Evolutionary conservation across 2,888 invertebrate genomes (phyloP).

Genomic region (Glomeris marginata): DNA sequence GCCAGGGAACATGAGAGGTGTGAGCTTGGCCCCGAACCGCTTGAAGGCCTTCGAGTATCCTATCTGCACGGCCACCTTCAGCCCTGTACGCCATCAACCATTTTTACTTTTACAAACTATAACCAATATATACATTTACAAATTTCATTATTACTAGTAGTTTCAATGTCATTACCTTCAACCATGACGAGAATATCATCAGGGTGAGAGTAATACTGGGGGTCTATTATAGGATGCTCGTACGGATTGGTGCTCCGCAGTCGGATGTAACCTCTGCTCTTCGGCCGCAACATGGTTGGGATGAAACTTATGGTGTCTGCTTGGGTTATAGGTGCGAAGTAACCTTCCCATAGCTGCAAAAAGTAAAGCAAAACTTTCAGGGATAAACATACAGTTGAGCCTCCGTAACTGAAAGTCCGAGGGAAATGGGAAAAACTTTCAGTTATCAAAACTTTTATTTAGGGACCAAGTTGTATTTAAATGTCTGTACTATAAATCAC

Average conservation of each 20-base stretch:
- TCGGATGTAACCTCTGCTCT: constrained; percentile 54
- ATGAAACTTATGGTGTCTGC: constrained; percentile 53
- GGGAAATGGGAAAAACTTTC: too few relatives aligned
- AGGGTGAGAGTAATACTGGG: constrained; percentile 78
- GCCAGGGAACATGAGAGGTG: constrained; percentile 18
- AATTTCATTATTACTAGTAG: not conserved
- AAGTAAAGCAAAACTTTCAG: not conserved
- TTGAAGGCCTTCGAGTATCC: constrained; percentile 18
- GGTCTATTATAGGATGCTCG: constrained; percentile 73
- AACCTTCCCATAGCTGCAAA: constrained; percentile 28
- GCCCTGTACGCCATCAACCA: too few relatives aligned
- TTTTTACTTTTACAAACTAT: too few relatives aligned
- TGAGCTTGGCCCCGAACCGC: constrained; percentile 18
- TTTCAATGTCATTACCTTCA: constrained; percentile 37
- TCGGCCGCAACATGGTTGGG: constrained; percentile 56
- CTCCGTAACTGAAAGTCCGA: too few relatives aligned
- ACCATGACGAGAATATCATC: constrained; percentile 62
- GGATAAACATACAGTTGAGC: too few relatives aligned
- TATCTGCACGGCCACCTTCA: constrained; percentile 19
- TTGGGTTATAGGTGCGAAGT: constrained; percentile 51
- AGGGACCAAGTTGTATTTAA: too few relatives aligned
- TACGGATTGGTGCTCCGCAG: constrained; percentile 67
- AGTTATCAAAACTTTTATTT: too few relatives aligned
- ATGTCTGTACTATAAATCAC: too few relatives aligned
- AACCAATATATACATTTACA: not conserved